A percentile compares a stretch with the other conserved stretches of the same genome.
These are phyloP conservation scores for Trachymyrmex cornetzi DNA, from an alignment of 1,140 invertebrate species.

Conservation along the genomic window DNA sequence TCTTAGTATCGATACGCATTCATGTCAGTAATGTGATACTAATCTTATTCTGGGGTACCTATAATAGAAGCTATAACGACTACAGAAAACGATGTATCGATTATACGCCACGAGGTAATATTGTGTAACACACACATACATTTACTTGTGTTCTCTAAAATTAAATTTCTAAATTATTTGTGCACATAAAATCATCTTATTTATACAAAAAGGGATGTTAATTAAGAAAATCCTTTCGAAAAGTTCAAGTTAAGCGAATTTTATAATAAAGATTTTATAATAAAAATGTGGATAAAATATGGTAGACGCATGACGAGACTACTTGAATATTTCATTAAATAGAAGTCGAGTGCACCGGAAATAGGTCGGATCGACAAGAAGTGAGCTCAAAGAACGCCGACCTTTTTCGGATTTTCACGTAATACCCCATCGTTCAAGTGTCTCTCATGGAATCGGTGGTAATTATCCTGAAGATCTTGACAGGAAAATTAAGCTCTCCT, in stretches of 20 bases:
- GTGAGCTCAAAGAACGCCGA: constrained; percentile 65
- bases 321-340: constrained; percentile 38
- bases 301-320: constrained; percentile 13
- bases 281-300: neutral
- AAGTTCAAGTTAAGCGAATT: neutral
- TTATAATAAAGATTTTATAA: too few relatives aligned
- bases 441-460: constrained; percentile 28
- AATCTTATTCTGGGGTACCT: constrained; percentile 28
- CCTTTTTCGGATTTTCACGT: constrained; percentile 41
- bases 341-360: constrained; percentile 56
- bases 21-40: constrained; percentile 67
- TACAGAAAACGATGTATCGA: neutral
- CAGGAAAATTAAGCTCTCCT: constrained; percentile 61
- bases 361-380: constrained; percentile 19
- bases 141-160: neutral
- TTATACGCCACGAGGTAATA: neutral
- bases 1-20: constrained; percentile 32
- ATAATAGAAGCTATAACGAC: neutral
- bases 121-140: neutral
- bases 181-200: neutral
- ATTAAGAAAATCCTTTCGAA: neutral
- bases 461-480: constrained; percentile 60
- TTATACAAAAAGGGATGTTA: neutral
- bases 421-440: constrained; percentile 17
- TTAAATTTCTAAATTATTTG: neutral